A percentile compares a stretch with the other conserved stretches of the same genome.
Conservation (phyloP, 2,113 vertebrate species). For the Semnornis frantzii region DNA sequence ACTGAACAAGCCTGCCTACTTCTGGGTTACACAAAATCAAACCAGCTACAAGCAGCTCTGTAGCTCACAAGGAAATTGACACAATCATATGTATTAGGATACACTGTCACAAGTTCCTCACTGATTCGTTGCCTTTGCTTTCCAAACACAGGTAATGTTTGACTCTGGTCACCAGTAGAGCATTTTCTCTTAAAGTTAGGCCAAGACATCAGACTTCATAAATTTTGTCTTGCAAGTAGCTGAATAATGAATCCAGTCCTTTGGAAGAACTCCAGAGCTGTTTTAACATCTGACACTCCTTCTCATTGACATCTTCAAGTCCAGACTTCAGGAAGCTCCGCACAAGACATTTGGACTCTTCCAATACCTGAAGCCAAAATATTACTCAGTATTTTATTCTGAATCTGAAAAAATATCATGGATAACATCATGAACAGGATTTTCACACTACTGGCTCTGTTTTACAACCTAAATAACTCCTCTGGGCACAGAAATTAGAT, state of each 20-base stretch:
- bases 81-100: constrained; percentile 67
- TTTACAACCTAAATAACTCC: neutral
- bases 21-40: constrained; percentile 67
- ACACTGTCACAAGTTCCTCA: constrained; percentile 68
- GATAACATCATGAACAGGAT: neutral
- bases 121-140: constrained; percentile 46
- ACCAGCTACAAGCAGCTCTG: constrained; percentile 67
- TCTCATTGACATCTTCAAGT: constrained; percentile 94
- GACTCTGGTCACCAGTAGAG: constrained; percentile 33
- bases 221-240: constrained; percentile 92
- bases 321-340: constrained; percentile 90
- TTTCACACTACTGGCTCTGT: neutral
- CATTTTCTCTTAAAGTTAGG: neutral
- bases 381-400: neutral
- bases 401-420: neutral
- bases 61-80: constrained; percentile 69
- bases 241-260: constrained; percentile 94
- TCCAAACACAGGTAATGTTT: constrained; percentile 29
- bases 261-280: constrained; percentile 97
- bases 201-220: constrained; percentile 84
- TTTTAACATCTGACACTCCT: constrained; percentile 94
- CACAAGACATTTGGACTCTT: constrained; percentile 94
- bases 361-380: constrained; percentile 83
- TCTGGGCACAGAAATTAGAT: neutral
- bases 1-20: constrained; percentile 46